These are phyloP conservation scores for Pitta sordida DNA, from an alignment of 2,113 vertebrate species.

Conservation along the genomic window DNA sequence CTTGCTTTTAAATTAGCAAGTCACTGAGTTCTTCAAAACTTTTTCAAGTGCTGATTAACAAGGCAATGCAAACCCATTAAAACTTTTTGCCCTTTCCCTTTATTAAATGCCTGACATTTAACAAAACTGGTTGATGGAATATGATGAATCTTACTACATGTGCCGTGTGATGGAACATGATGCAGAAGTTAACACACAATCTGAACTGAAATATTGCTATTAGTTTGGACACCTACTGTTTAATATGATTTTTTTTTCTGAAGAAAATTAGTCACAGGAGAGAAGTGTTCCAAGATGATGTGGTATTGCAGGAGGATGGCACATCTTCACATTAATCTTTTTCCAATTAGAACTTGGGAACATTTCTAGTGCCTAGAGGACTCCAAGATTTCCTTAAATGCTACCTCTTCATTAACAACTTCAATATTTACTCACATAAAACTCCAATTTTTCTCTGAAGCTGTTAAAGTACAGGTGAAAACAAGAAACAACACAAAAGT, in stretches of 20 bases:
- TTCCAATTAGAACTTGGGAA: slow-evolving; percentile 68
- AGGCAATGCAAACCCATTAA: slow-evolving; percentile 67
- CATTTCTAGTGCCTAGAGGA: neutral
- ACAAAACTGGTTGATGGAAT: slow-evolving; percentile 68
- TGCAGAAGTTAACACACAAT: slow-evolving; percentile 68
- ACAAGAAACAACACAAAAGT: neutral
- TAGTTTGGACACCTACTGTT: slow-evolving; percentile 61
- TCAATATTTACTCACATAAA: neutral
- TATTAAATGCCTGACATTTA: slow-evolving; percentile 80
- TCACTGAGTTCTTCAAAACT: slow-evolving; percentile 48
- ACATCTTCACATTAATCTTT: slow-evolving; percentile 69
- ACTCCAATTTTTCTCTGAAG: neutral
- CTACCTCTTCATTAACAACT: neutral
- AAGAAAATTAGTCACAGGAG: slow-evolving; percentile 63
- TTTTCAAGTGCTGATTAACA: slow-evolving; percentile 65
- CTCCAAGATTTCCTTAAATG: slow-evolving; percentile 8
- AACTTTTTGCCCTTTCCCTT: slow-evolving; percentile 78
- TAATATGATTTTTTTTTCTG: slow-evolving; percentile 11
- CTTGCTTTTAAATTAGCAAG: slow-evolving; percentile 50
- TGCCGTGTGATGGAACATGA: slow-evolving; percentile 65
- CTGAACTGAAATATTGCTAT: slow-evolving; percentile 59
- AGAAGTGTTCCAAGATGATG: slow-evolving; percentile 47
- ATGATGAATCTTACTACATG: slow-evolving; percentile 66
- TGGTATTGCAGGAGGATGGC: slow-evolving; percentile 45
- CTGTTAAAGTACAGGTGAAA: neutral